Conservation (phyloP, 1,140 invertebrate species). For the Panulirus ornatus region DNA sequence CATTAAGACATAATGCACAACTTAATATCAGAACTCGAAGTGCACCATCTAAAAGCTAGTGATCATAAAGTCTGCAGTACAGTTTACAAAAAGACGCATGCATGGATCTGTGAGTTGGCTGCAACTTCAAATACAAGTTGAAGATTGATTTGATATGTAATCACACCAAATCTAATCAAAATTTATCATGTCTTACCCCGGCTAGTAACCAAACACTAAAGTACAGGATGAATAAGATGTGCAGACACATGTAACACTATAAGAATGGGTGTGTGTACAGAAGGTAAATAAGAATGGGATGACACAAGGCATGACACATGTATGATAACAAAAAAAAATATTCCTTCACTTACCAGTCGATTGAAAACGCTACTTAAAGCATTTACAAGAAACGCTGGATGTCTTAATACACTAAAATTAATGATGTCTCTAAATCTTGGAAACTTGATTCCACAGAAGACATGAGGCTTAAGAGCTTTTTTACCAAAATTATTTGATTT, state of each 20-base stretch:
- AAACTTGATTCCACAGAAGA: conserved; percentile 42
- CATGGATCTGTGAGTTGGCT: too few species aligned
- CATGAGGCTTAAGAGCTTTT: conserved; percentile 10
- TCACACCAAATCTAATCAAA: too few species aligned
- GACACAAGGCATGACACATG: not conserved
- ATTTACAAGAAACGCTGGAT: conserved; percentile 44
- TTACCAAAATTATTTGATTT: conserved; percentile 1
- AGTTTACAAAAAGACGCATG: too few species aligned
- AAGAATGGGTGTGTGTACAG: conserved; percentile 4
- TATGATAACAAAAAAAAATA: not conserved
- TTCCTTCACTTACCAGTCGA: conserved; percentile 45
- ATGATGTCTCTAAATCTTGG: conserved; percentile 32
- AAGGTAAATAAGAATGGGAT: not conserved
- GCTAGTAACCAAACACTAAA: too few species aligned
- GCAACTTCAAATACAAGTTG: too few species aligned
- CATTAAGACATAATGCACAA: too few species aligned
- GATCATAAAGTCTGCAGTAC: too few species aligned
- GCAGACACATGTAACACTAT: not conserved
- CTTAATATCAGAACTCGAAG: too few species aligned
- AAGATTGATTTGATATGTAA: too few species aligned
- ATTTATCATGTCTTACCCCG: too few species aligned
- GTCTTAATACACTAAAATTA: conserved; percentile 43
- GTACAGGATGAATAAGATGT: too few species aligned
- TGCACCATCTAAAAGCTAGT: too few species aligned
- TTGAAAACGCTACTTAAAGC: conserved; percentile 10